Base-by-base conservation (phyloP, 1,140 invertebrate genomes). In the Globodera ellingtonae region DNA sequence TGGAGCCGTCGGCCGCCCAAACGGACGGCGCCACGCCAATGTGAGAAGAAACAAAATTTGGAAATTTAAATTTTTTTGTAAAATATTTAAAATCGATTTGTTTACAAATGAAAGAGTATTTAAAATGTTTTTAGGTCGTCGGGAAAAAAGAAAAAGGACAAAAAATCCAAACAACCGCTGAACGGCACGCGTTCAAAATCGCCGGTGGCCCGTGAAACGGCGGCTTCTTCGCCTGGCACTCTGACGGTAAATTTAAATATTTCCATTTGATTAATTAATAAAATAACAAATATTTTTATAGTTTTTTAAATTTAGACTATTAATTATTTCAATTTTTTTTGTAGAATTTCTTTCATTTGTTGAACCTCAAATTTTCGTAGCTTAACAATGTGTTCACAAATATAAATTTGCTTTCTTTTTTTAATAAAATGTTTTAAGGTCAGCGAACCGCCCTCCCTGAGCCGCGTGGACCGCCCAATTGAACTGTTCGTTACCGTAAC, bases 131-230 rank as follows among this genome's bases (percentile, higher is more conserved):
- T 35, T 35, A 72, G 81, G 56, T 79, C 82, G 35, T 82, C 82
- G 71, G 86, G 84, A 66, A 82, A 88, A 47, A 75, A 82, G 70
- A 87, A 83, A 71, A 84, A 87, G 67, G 82, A 88, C 35, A 78
- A 85, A 62, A 82, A 81, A n/a, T 79, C 80, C 72, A 86, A 86
- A 66, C 70, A 84, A 35, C 50, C 50, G n/a, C 44, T 73, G 67
- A 72, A 75, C 56, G 72, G 72, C 78, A 48, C 81, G 59, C 74
- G 86, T 18, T 4, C 79, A 82, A 83, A 85, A 94, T 94, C 72
- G 96, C 95, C 89, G 94, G 95, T n/a, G 94, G 95, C n/a, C 95
- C 96, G 88, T 91, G 94, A 56, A 94, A 93, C 95, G 56, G 93
- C 94, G 2, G 94, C 94, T 86, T 94, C 15, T 77, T 10, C 15